Base-by-base conservation (phyloP, 2,888 invertebrate genomes). In the Gryllus longicercus region DNA sequence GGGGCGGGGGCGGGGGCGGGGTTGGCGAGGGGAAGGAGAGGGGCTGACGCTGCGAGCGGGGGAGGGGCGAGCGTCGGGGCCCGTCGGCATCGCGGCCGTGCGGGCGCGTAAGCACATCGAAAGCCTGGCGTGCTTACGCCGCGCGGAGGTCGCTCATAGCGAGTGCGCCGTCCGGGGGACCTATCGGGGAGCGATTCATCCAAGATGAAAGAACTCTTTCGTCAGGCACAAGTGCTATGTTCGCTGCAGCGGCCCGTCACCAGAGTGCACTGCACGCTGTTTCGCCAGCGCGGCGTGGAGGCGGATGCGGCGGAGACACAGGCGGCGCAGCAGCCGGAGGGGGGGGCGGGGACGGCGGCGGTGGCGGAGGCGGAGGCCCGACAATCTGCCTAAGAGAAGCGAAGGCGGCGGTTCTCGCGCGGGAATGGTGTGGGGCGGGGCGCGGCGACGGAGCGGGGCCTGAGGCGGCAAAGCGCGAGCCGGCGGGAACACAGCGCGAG, bases 181-280 rank as follows among this genome's bases (percentile, higher is more conserved):
- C 63, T n/a, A 63, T 63, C n/a, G 63, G n/a, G 63, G n/a, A 63
- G 63, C 14, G 63, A 63, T 63, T 63, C 63, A 63, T 63, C 63
- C 63, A 63, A 14, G 16, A n/a, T 18, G 63, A 63, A n/a, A 63
- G 63, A 63, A 63, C 63, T 63, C 63, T 63, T 63, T 63, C 63
- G 63, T 63, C 63, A n/a, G 16, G n/a, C 16, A 63, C 63, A 63
- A 63, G 63, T 63, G 63, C 63, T 63, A n/a, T 63, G 63, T 63
- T 63, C 63, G 63, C n/a, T n/a, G n/a, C 63, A 14, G 63, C 63
- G 63, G 38, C 38, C 38, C 38, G 38, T 38, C 38, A 38, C 38
- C 38, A 38, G 63, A 63, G 63, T 63, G 63, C 63, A 63, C 63
- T 63, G 63, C 63, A n/a, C 16, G 63, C 63, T 14, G 14, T 14